Conservation (phyloP, 2,113 vertebrate species). For the Melanocharis versteri region DNA sequence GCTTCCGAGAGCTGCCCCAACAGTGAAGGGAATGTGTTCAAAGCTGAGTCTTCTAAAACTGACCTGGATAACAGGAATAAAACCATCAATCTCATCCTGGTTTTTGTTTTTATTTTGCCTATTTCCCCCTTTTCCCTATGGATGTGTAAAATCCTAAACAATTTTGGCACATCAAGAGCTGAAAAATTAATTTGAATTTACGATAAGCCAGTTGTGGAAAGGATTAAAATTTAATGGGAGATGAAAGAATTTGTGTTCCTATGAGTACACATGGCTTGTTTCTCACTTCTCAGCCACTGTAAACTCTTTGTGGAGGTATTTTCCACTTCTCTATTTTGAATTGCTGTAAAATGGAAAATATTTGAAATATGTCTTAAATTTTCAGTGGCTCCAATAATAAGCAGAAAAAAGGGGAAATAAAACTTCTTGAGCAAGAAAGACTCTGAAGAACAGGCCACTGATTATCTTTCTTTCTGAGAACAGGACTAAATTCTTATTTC, state of each 20-base stretch:
- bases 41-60: neutral
- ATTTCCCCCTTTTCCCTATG: neutral
- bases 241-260: neutral
- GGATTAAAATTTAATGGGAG: neutral
- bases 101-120: neutral
- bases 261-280: neutral
- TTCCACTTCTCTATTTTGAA: neutral
- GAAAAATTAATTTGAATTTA: neutral
- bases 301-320: neutral
- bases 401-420: neutral
- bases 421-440: neutral
- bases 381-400: neutral
- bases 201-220: neutral
- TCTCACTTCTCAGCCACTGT: neutral
- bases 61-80: neutral
- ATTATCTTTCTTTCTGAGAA: neutral
- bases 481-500: conserved; percentile 18
- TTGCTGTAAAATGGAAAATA: neutral
- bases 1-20: neutral
- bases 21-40: neutral
- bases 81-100: neutral
- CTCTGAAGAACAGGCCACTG: neutral
- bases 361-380: neutral
- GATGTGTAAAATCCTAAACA: fast-evolving
- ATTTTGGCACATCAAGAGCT: neutral